These are phyloP conservation scores for Dryococelus australis DNA, from an alignment of 2,888 invertebrate genomes.

Conservation along the genomic window DNA sequence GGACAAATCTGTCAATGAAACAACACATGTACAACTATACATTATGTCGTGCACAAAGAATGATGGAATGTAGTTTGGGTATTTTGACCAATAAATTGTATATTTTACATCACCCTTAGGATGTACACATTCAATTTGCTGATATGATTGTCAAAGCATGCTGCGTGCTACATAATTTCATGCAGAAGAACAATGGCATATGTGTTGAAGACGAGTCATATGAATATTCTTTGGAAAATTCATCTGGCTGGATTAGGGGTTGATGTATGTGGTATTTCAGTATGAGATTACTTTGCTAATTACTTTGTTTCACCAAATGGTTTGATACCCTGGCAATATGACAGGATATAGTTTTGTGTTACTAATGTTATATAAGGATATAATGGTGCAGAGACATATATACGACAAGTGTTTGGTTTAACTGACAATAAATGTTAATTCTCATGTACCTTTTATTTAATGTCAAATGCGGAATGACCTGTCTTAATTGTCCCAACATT, in stretches of 20 bases:
- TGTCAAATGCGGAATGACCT: too few species aligned
- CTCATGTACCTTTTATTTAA: neutral
- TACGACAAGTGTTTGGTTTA: neutral
- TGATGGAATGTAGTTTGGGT: neutral
- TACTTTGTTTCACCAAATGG: slow-evolving; percentile 12
- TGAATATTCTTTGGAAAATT: slow-evolving; percentile 13
- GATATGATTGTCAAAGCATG: slow-evolving; percentile 19
- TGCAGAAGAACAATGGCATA: slow-evolving; percentile 7
- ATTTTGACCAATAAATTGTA: slow-evolving; percentile 13
- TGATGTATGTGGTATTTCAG: neutral
- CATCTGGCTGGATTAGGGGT: neutral
- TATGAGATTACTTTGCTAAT: slow-evolving; percentile 12
- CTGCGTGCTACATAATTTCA: slow-evolving; percentile 26
- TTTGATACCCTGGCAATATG: neutral
- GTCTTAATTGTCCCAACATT: too few species aligned
- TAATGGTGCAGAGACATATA: neutral
- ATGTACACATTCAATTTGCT: neutral
- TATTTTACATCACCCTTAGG: neutral
- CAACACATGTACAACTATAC: slow-evolving; percentile 27
- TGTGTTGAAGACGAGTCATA: slow-evolving; percentile 26
- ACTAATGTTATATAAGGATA: neutral
- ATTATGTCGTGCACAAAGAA: neutral
- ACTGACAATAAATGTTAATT: neutral
- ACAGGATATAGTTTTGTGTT: neutral
- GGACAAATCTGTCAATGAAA: neutral